Evolutionary conservation across 2,113 vertebrate species (phyloP), one percentile per base, ranked within the genome.

Genomic region (Greenwoodochromis staneri): DNA sequence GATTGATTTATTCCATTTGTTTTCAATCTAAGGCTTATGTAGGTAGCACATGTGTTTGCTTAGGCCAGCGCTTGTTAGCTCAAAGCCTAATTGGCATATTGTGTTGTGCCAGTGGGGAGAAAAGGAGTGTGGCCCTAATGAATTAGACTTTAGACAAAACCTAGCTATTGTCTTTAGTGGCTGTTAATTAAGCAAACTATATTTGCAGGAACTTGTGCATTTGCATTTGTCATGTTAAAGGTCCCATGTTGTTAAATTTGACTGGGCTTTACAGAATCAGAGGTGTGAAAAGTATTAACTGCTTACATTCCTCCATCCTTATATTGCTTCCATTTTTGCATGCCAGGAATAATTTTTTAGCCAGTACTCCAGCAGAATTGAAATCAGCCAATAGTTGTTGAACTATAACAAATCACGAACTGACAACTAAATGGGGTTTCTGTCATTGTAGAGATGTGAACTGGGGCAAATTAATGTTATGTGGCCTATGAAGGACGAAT

Each of bases 11-110:
- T 61, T 61, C 59, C 16, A 61, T 34, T 63, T 63, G 59, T 63
- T 34, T 63, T 63, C 29, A 84, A 34, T 87, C n/a, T n/a, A 38
- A 24, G 21, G 31, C 13, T 59, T 63, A 21, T 19, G 27, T 61
- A 76, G 55, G 80, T 81, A 57, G 80, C 63, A 21, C 49, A 63
- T 61, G 45, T 84, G 91, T 82, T 66, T 21, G 9, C 87, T 90
- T 61, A 81, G 81, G 85, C 45, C 80, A 80, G 2, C 17, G 42
- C 81, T 87, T 80, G 53, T 88, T 53, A 82, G 84, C 83, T 88
- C 12, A 19, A 61, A 73, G 86, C 81, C 59, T 84, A 85, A 90
- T 66, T 83, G 88, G 66, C 36, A 54, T 76, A 86, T 87, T 89
- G 80, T 85, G 66, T 88, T 81, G 84, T 89, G 51, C 69, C 55